These are phyloP conservation scores for Centrocercus urophasianus DNA, from an alignment of 2,113 vertebrate genomes.

Conservation along the genomic window DNA sequence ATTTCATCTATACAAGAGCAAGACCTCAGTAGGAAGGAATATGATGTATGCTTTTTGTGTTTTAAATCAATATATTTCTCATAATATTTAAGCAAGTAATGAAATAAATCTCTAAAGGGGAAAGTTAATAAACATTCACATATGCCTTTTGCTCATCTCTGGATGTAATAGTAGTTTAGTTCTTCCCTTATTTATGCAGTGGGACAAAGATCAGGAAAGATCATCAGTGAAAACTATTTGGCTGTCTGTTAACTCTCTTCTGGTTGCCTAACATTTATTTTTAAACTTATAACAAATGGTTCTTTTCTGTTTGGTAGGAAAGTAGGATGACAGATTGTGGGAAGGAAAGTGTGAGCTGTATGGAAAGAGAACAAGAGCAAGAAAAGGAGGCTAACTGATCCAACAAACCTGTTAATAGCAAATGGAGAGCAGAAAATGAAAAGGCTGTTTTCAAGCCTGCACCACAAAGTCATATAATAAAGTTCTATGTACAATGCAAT, in stretches of 20 bases:
- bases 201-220: slow-evolving; percentile 66
- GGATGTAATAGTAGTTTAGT: slow-evolving; percentile 13
- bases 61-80: slow-evolving; percentile 73
- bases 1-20: slow-evolving; percentile 68
- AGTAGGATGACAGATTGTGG: slow-evolving; percentile 51
- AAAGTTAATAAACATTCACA: slow-evolving; percentile 76
- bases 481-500: background rate
- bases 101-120: slow-evolving; percentile 75
- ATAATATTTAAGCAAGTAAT: slow-evolving; percentile 77
- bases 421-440: background rate
- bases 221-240: slow-evolving; percentile 63
- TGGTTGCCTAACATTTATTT: slow-evolving; percentile 60
- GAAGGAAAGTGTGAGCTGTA: slow-evolving; percentile 59
- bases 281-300: slow-evolving; percentile 48
- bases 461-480: background rate
- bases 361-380: slow-evolving; percentile 35
- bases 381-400: background rate
- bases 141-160: slow-evolving; percentile 64
- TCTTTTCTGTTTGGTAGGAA: slow-evolving; percentile 52
- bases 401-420: slow-evolving; percentile 1
- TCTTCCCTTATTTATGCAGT: slow-evolving; percentile 54
- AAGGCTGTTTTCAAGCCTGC: background rate
- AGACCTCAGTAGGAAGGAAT: slow-evolving; percentile 68
- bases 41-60: slow-evolving; percentile 64
- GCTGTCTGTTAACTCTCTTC: slow-evolving; percentile 30